Conservation (phyloP, 2,797 vertebrate species). For the Phoebastria nigripes region DNA sequence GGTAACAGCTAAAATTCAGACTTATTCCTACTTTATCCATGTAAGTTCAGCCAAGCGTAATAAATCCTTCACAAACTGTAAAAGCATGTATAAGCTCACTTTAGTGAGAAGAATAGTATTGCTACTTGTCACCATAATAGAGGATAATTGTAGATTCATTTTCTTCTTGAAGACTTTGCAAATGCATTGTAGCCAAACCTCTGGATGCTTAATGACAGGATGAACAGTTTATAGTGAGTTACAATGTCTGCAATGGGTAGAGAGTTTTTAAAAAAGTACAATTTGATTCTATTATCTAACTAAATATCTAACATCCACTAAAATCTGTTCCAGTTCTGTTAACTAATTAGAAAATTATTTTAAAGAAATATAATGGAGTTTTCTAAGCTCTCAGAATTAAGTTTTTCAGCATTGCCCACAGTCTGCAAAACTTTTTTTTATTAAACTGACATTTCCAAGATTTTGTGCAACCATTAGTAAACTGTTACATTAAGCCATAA, state of each 20-base stretch:
- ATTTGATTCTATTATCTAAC: slow-evolving; percentile 2
- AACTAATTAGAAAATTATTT: slow-evolving; percentile 48
- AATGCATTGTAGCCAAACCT: background rate
- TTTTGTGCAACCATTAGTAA: background rate
- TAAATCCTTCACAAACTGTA: background rate
- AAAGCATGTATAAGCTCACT: background rate
- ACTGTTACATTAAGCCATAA: background rate
- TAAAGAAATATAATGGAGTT: background rate
- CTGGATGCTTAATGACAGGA: background rate
- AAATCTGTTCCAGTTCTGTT: slow-evolving; percentile 34
- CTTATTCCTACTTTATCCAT: background rate
- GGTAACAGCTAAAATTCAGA: background rate
- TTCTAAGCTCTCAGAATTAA: background rate
- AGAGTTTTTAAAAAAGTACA: background rate
- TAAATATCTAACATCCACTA: slow-evolving; percentile 16
- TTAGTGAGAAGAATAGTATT: background rate
- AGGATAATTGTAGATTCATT: background rate
- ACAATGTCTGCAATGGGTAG: background rate
- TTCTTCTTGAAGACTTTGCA: background rate
- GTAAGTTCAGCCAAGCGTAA: background rate
- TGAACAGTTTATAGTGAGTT: background rate
- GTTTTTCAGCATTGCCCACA: background rate
- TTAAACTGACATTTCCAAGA: background rate
- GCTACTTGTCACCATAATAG: background rate
- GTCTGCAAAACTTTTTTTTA: background rate